Evolutionary conservation across 35 echinoderm and acorn worm species (phyloP).

Genomic region (Ophioderma brevispina): DNA sequence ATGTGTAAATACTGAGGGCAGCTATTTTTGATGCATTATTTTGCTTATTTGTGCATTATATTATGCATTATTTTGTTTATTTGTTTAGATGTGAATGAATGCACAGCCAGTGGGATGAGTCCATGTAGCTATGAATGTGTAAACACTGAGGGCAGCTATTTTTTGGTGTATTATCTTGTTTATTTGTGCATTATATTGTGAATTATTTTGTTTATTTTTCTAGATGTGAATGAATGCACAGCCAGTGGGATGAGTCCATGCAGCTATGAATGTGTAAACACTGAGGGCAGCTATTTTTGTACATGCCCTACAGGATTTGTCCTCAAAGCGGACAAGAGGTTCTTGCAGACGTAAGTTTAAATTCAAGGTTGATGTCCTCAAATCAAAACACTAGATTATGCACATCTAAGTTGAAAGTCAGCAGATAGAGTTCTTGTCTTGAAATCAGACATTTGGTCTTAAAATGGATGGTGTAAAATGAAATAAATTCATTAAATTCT

Average conservation of each 20-base stretch:
- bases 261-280: constrained; percentile 75
- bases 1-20: constrained; percentile 81
- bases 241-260: constrained; percentile 57
- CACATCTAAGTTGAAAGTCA: too few species aligned
- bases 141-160: constrained; percentile 84
- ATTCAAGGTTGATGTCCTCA: too few species aligned
- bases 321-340: constrained; percentile 57
- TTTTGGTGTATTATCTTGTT: too few species aligned
- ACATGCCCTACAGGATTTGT: constrained; percentile 59
- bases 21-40: constrained; percentile 84
- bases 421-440: too few species aligned
- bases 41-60: too few species aligned
- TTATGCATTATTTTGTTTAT: too few species aligned
- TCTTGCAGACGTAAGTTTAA: constrained; percentile 45
- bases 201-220: neutral
- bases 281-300: constrained; percentile 78
- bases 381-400: too few species aligned
- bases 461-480: too few species aligned
- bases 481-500: too few species aligned
- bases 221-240: constrained; percentile 90
- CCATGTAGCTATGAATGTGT: constrained; percentile 76
- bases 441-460: too few species aligned
- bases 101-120: constrained; percentile 40
- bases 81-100: constrained; percentile 84
- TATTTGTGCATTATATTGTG: too few species aligned